Conservation (phyloP, 2,113 vertebrate species). For the Lophura nycthemera region DNA sequence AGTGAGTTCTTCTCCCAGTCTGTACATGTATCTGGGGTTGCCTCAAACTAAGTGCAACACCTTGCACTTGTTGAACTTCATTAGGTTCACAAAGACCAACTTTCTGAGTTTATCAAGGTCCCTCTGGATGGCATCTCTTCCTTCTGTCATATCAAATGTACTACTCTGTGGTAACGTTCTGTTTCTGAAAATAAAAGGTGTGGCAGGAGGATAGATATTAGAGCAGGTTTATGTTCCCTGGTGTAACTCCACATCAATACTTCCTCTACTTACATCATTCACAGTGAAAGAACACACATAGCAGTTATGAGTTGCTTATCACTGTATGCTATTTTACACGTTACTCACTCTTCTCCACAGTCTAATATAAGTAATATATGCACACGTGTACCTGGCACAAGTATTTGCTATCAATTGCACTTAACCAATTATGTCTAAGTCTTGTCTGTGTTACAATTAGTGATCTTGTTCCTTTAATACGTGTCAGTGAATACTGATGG, state of each 20-base stretch:
- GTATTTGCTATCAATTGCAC: background rate
- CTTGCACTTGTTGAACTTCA: no score
- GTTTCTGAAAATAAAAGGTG: background rate
- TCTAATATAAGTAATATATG: background rate
- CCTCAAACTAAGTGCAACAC: no score
- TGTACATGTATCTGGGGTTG: no score
- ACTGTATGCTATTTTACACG: background rate
- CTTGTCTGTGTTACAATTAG: background rate
- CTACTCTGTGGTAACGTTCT: background rate
- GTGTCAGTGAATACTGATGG: background rate
- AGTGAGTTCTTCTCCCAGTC: no score
- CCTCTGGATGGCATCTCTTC: no score
- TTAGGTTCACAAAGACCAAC: no score
- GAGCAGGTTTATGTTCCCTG: background rate
- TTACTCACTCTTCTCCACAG: background rate
- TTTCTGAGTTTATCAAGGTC: no score
- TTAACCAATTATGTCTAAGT: background rate
- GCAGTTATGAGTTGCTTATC: background rate
- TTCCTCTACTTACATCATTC: background rate
- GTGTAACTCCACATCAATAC: background rate
- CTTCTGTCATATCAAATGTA: no score
- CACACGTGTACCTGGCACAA: background rate
- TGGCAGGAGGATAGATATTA: background rate
- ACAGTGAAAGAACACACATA: background rate
- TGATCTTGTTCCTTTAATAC: background rate